Conservation (phyloP, 2,888 invertebrate genomes). For the Trissolcus brochymenae region DNA sequence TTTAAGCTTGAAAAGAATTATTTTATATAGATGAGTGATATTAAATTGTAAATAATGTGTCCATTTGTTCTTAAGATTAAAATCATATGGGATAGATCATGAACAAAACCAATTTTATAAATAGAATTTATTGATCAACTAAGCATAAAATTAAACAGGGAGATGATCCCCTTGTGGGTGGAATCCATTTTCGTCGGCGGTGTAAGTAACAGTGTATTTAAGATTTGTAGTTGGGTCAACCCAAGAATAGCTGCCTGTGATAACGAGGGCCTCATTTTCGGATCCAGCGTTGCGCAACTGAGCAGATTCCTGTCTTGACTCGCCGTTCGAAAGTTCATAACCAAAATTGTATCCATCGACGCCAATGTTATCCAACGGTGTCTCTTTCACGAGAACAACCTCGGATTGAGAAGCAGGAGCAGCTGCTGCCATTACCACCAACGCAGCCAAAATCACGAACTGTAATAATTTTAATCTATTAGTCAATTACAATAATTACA, state of each 20-base stretch:
- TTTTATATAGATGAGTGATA: too few species aligned
- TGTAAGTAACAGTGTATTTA: conserved; percentile 62
- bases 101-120: conserved; percentile 1
- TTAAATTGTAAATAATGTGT: too few species aligned
- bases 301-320: conserved; percentile 63
- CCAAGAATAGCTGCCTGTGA: conserved; percentile 65
- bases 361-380: conserved; percentile 46
- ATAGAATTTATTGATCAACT: conserved; percentile 19
- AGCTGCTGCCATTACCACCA: conserved; percentile 64
- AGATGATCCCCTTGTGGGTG: conserved; percentile 64
- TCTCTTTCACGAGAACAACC: conserved; percentile 46
- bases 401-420: conserved; percentile 60
- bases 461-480: conserved; percentile 32
- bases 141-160: conserved; percentile 49
- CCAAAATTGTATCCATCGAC: conserved; percentile 56
- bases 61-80: too few species aligned
- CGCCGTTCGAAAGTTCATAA: conserved; percentile 60
- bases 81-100: background rate
- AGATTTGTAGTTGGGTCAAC: conserved; percentile 65
- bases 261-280: conserved; percentile 62
- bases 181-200: conserved; percentile 66
- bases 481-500: too few species aligned
- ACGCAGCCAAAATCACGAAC: conserved; percentile 63
- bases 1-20: too few species aligned
- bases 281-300: conserved; percentile 62